Evolutionary conservation across 2,888 invertebrate genomes (phyloP).

Genomic region (Glaucopsyche alexis): DNA sequence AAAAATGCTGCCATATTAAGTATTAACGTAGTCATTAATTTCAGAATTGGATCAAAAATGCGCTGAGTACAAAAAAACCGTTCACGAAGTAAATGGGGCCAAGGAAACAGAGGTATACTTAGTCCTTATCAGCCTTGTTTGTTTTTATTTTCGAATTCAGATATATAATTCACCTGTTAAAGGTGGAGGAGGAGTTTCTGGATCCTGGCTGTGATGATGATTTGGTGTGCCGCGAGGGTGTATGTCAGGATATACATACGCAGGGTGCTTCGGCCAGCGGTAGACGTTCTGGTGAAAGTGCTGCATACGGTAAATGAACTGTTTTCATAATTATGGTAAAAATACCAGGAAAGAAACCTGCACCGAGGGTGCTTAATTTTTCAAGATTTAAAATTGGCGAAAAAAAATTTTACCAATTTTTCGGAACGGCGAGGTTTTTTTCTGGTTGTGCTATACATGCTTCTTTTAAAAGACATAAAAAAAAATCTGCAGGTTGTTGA

Average conservation of each 20-base stretch:
- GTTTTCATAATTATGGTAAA: no score
- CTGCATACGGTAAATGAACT: background rate
- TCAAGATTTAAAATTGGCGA: background rate
- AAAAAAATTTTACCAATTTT: no score
- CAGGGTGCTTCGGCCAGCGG: conserved; percentile 44
- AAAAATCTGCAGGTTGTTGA: background rate
- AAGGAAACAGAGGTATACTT: conserved; percentile 61
- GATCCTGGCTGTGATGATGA: conserved; percentile 74
- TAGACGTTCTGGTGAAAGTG: conserved; percentile 39
- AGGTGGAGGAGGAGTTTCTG: conserved; percentile 72
- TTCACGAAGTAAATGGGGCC: conserved; percentile 54
- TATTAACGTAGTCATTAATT: conserved; percentile 32
- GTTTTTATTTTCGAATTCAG: no score
- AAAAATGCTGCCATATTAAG: background rate
- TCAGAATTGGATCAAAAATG: conserved; percentile 68
- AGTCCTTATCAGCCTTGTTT: background rate
- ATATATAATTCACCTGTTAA: background rate
- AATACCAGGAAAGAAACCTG: no score
- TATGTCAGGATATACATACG: conserved; percentile 67
- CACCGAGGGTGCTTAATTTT: no score
- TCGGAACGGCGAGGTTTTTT: no score
- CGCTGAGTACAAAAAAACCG: conserved; percentile 66
- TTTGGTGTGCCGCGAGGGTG: conserved; percentile 66
- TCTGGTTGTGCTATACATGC: no score
- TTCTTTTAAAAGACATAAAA: no score